Base-by-base conservation (phyloP, 2,797 vertebrate genomes). In the Oreonectes daqikongensis region DNA sequence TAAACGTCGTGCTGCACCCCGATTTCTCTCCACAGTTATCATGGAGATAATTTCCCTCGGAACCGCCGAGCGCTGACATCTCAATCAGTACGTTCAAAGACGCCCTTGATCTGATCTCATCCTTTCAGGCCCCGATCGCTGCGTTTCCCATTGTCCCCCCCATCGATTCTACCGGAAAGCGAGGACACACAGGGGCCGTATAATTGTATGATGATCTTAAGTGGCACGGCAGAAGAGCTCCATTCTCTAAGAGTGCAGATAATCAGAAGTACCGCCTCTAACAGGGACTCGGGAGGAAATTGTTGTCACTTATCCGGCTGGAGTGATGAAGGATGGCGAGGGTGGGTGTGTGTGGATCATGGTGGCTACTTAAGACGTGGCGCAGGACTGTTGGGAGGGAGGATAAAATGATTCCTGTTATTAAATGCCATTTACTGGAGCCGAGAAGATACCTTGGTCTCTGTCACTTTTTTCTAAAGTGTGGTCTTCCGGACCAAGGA, bases 141-240 rank as follows among this genome's bases (percentile, higher is more conserved):
- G 60, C 69, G 53, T 73, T 83, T 75, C 44, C 83, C 69, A 76
- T 87, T 80, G 82, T 86, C 72, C 63, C 52, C n/a, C 57, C 75
- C 81, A 88, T 87, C 78, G 86, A 88, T 88, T 84, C 82, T 77
- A 71, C 68, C 59, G 75, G 60, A 84, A 81, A 84, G 83, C 72
- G 78, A 38, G 82, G 75, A 72, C 83, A 71, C 88, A 86, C 75
- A 0, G 75, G 83, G 84, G 66, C 83, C 68, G 46, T 84, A 78
- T 88, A 87, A 90, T 88, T 89, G 85, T 89, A 79, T 79, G 86
- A 88, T 87, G 86, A 87, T 89, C 89, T 87, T 86, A 87, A 88
- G 85, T 86, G 85, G 82, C 79, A 24, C 32, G 53, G 80, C 69
- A 75, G 79, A 84, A 81, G 73, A 67, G 75, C 79, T 73, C 57